phyloP scores from a whole-genome alignment of 2,113 vertebrate species.

The Erpornis zantholeuca region DNA sequence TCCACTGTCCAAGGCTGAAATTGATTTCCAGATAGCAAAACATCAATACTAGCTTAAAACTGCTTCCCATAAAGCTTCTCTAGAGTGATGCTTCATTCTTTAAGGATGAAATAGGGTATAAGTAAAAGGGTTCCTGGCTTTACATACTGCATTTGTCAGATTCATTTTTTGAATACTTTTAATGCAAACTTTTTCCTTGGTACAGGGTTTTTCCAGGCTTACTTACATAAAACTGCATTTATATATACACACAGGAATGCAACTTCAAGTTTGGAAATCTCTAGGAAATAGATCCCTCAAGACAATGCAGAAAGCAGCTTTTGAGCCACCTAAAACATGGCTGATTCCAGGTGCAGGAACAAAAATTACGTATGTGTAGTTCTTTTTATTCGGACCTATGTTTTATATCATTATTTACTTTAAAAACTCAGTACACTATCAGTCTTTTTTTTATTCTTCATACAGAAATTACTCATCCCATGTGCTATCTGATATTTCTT shows the following conservation, averaged over 20 bases:
- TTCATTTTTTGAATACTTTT: not conserved
- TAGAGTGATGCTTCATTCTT: not conserved
- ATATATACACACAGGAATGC: not conserved
- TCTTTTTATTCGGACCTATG: not conserved
- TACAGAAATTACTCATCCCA: not conserved
- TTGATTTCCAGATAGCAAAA: slow-evolving; percentile 26
- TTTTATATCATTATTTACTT: not conserved
- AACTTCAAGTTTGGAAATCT: not conserved
- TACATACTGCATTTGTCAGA: not conserved
- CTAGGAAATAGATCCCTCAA: not conserved
- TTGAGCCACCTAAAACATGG: not conserved
- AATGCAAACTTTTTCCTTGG: not conserved
- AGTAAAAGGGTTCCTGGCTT: not conserved
- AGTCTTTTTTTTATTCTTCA: not conserved
- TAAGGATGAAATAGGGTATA: not conserved
- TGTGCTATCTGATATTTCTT: not conserved
- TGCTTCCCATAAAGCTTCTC: not conserved
- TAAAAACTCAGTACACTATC: not conserved
- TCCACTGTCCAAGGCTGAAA: not conserved
- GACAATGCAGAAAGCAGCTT: not conserved
- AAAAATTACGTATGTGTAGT: not conserved
- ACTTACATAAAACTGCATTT: not conserved
- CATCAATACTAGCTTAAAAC: not conserved
- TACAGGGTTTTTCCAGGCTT: not conserved
- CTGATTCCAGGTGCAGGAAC: not conserved